Percentiles rank a stretch among this genome's conserved stretches.
phyloP scores from a whole-genome alignment of 1,140 invertebrate species.

The Penaeus japonicus region DNA sequence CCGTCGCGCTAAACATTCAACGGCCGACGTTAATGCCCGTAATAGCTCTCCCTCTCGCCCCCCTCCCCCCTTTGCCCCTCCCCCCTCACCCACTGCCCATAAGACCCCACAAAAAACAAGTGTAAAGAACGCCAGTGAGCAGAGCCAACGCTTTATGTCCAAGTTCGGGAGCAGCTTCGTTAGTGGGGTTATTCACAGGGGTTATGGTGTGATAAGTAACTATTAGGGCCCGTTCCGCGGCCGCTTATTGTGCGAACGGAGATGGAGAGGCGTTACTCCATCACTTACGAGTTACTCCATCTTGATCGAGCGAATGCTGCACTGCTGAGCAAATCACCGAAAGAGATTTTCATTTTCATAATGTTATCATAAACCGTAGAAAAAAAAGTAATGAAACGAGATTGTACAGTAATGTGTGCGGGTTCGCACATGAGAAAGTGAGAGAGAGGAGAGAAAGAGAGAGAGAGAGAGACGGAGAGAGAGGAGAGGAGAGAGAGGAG shows the following conservation, averaged over 20 bases:
- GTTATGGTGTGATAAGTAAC: slow-evolving; percentile 29
- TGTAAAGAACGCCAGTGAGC: background rate
- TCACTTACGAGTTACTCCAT: too few species aligned
- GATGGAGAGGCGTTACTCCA: background rate
- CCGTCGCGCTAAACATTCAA: too few species aligned
- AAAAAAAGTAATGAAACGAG: background rate
- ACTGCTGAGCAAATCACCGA: too few species aligned
- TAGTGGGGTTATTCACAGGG: slow-evolving; percentile 39
- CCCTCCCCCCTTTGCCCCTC: background rate
- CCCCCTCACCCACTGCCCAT: background rate
- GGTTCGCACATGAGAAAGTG: background rate
- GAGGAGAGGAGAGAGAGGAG: background rate
- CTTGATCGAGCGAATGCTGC: too few species aligned
- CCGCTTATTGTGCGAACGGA: background rate
- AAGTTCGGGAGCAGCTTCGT: slow-evolving; percentile 22
- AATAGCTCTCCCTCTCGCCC: background rate
- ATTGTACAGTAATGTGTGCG: background rate
- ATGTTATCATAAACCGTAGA: too few species aligned
- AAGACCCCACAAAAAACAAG: background rate
- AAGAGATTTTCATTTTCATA: too few species aligned
- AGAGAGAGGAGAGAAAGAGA: background rate
- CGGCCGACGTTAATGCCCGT: background rate
- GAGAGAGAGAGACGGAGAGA: background rate
- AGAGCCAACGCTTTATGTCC: slow-evolving; percentile 1
- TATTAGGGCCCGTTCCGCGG: background rate